Base-by-base conservation (phyloP, 1,140 invertebrate genomes). In the Metaphire vulgaris region DNA sequence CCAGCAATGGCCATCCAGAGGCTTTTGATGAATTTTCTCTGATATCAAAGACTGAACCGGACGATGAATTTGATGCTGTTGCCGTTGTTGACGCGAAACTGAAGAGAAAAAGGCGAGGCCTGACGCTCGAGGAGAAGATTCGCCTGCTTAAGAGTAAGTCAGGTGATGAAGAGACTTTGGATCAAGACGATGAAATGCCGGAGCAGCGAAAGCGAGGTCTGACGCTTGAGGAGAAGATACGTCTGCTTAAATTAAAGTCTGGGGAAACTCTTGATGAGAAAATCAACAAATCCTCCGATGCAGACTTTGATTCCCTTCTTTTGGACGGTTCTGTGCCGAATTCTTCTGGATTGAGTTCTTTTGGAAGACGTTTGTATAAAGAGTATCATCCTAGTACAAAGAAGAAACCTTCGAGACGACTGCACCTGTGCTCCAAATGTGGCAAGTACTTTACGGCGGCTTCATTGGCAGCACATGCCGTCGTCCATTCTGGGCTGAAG, bases 401-500 rank as follows among this genome's bases (percentile, higher is more conserved):
- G 41, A 56, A 56, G 21, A 56, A 56, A 56, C 41, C 41, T 12
- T 21, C 6, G 41, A 6, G 41, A 12, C 6, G 21, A 21, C 41
- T 56, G 41, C 41, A 56, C 41, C 41, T 56, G 41, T 56, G 41
- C 21, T 6, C 41, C 6, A 56, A 56, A 56, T 56, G 41, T 21
- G 41, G 41, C 6, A 56, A 56, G 41, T 56, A 56, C 41, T 56
- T 56, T 21, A 56, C 41, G 41, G 6, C 41, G 41, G 41, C 41
- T 12, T 12, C 21, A 21, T 56, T 56, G 41, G 41, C 41, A 56
- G 41, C 41, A 12, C 41, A 56, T 56, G 41, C 41, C 21, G 41
- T 56, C 6, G 41, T 84, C 28, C 84, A 85, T 76, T 84, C 84
- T 0, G 84, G 84, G 6, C 83, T 83, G 69, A 85, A 85, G 71